These are phyloP conservation scores for Epicauta chinensis DNA, from an alignment of 1,140 invertebrate species.

Conservation along the genomic window DNA sequence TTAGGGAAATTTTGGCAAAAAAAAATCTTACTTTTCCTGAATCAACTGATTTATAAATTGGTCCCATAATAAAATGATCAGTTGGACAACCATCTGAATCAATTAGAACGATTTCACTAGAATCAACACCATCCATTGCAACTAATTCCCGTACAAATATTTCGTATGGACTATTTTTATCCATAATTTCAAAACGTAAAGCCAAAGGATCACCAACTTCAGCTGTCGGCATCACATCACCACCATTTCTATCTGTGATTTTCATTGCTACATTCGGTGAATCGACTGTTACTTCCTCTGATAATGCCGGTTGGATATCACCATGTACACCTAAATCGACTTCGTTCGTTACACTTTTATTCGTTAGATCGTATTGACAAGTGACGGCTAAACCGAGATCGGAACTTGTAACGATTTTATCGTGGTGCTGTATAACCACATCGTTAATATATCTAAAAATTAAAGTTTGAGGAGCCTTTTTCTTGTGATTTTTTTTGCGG, in stretches of 20 bases:
- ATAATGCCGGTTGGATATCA: constrained; percentile 63
- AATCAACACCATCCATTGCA: constrained; percentile 89
- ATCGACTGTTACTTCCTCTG: constrained; percentile 81
- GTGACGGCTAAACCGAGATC: constrained; percentile 87
- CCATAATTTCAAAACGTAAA: constrained; percentile 85
- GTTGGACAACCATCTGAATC: constrained; percentile 89
- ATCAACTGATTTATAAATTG: constrained; percentile 71
- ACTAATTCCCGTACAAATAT: constrained; percentile 91
- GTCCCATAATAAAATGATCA: constrained; percentile 89
- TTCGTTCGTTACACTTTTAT: constrained; percentile 89
- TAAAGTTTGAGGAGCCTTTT: not conserved
- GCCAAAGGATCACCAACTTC: constrained; percentile 87
- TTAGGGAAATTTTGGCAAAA: not conserved
- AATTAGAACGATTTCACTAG: constrained; percentile 85
- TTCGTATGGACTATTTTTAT: constrained; percentile 87
- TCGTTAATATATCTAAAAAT: constrained; percentile 65
- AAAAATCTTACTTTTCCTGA: constrained; percentile 61
- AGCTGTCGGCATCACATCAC: constrained; percentile 70
- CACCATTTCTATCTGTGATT: constrained; percentile 78
- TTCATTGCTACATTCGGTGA: constrained; percentile 92
- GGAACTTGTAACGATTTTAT: constrained; percentile 89
- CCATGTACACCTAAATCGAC: constrained; percentile 83
- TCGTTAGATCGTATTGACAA: constrained; percentile 89
- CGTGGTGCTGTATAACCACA: constrained; percentile 90
- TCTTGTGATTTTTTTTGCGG: not conserved